A percentile compares a stretch with the other conserved stretches of the same genome.
These are phyloP conservation scores for Dunckerocampus dactyliophorus DNA, from an alignment of 2,113 vertebrate species.

Conservation along the genomic window DNA sequence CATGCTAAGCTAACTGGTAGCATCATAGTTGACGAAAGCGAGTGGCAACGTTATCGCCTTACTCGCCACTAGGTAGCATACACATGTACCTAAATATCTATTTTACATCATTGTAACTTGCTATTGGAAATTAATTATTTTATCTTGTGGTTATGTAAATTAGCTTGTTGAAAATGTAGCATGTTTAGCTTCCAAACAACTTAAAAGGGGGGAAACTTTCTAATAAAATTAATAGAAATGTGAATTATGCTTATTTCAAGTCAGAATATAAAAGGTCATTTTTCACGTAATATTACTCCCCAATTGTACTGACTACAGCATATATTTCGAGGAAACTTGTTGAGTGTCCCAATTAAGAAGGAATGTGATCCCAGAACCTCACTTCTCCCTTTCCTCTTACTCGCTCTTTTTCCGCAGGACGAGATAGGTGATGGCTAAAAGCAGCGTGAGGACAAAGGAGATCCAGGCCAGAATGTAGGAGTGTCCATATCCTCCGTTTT, in stretches of 20 bases:
- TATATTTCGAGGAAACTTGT: constrained; percentile 17
- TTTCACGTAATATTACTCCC: background rate
- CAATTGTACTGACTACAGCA: constrained; percentile 8
- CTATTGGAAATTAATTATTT: background rate
- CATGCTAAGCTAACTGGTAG: background rate
- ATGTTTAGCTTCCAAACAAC: background rate
- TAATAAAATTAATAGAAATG: background rate
- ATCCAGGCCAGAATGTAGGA: constrained; percentile 92
- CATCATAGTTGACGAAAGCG: background rate
- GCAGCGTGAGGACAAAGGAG: constrained; percentile 83
- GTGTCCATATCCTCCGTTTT: constrained; percentile 81
- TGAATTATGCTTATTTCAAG: constrained; percentile 9
- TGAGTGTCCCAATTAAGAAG: constrained; percentile 14
- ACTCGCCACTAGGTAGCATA: background rate
- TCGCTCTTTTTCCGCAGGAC: constrained; percentile 86
- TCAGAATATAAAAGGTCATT: constrained; percentile 12
- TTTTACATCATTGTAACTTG: background rate
- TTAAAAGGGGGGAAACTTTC: constrained; percentile 3
- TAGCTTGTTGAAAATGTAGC: background rate
- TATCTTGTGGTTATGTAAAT: background rate
- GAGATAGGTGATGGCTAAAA: constrained; percentile 89
- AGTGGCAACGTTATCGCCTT: too few species aligned
- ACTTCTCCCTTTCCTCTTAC: constrained; percentile 35
- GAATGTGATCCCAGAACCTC: constrained; percentile 13
- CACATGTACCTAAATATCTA: background rate